Base-by-base conservation (phyloP, 2,888 invertebrate genomes). In the Colletes collaris region DNA sequence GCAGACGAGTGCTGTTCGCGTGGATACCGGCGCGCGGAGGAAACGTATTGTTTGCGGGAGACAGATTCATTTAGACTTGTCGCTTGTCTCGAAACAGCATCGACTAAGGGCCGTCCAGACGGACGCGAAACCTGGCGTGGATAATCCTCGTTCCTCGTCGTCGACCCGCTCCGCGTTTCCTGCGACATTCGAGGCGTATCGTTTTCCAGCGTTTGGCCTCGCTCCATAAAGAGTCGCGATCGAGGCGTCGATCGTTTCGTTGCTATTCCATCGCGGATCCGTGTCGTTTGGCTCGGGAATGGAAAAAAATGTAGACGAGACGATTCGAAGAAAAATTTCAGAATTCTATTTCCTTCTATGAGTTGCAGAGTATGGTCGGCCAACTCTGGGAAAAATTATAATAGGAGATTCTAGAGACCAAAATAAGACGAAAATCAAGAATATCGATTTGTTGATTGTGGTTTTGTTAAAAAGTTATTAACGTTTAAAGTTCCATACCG, bases 11-110 rank as follows among this genome's bases (percentile, higher is more conserved):
- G 60, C 59, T 60, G 70, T 19, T 53, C 52, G 70, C 65, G 56
- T 50, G 56, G 63, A 65, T 16, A 44, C 35, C 69, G n/a, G 49
- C 49, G 63, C 46, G 35, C 53, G n/a, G 66, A 66, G 69, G 76
- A 70, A 82, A 68, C 74, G 72, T 62, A 84, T 86, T 86, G 86
- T 86, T 84, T 78, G 86, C 74, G 60, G 60, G 52, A 68, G 86
- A 86, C 85, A 83, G 86, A 86, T 86, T 86, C 86, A 86, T 86
- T 86, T 86, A 81, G 79, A 86, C 69, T 81, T 75, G 86, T 81
- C 85, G 81, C 79, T 81, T 68, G 77, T 44, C 55, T 58, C 74
- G 75, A 64, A 78, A 63, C 68, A 64, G 58, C 79, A 66, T 73
- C 81, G 81, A 81, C 85, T 85, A 81, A 81, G 79, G 58, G 53